phyloP scores from a whole-genome alignment of 2,113 vertebrate species.

The Talpa occidentalis region DNA sequence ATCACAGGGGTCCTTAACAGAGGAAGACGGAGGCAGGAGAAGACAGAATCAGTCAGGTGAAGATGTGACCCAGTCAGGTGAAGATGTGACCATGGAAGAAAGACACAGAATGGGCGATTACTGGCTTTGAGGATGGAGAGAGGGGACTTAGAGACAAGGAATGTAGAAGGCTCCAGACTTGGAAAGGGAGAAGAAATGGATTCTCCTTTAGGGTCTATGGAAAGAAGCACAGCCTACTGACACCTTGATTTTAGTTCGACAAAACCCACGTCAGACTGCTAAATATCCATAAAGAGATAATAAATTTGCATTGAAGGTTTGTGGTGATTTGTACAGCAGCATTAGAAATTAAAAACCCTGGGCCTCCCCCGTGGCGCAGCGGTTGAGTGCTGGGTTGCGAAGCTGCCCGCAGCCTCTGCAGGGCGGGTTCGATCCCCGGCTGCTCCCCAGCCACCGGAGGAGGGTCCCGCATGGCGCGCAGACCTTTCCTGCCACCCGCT shows the following conservation, averaged over 20 bases:
- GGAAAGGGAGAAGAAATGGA: neutral
- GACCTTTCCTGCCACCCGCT: too few relatives aligned
- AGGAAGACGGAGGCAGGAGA: neutral
- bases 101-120: neutral
- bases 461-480: too few relatives aligned
- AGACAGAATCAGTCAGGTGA: neutral
- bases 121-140: neutral
- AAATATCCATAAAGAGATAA: neutral
- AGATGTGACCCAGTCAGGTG: too few relatives aligned
- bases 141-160: neutral
- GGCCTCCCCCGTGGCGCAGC: too few relatives aligned
- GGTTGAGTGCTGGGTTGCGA: too few relatives aligned
- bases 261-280: neutral
- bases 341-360: neutral
- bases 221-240: neutral
- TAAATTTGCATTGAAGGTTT: neutral
- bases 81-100: neutral
- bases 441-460: too few relatives aligned
- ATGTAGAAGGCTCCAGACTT: neutral
- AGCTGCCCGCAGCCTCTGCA: too few relatives aligned
- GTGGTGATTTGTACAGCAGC: neutral
- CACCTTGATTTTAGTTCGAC: neutral
- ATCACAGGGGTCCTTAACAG: neutral
- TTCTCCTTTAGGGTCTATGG: neutral
- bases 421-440: too few relatives aligned